Percentiles rank a stretch among this genome's conserved stretches.
Conservation (phyloP, 2,113 vertebrate genomes). For the Calidris pygmaea region DNA sequence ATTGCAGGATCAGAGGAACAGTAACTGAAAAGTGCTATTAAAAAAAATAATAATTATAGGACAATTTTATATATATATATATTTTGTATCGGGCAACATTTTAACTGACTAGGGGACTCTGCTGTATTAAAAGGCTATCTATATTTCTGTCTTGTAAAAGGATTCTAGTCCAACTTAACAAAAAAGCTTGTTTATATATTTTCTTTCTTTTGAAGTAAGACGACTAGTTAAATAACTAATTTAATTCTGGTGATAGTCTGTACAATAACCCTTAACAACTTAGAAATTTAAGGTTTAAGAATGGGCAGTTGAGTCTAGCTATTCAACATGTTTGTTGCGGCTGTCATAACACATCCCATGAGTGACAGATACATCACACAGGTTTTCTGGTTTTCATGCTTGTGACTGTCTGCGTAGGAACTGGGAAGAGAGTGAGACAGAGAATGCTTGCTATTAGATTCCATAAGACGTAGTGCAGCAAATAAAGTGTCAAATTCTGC, state of each 20-base stretch:
- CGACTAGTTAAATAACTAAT: not conserved
- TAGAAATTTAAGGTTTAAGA: not conserved
- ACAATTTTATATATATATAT: conserved; percentile 38
- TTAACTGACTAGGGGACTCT: conserved; percentile 60
- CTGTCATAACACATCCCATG: not conserved
- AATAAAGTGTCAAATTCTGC: not conserved
- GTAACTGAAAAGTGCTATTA: conserved; percentile 14
- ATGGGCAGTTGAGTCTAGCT: not conserved
- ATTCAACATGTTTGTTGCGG: accelerated
- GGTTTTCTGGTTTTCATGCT: not conserved
- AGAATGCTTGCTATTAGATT: not conserved
- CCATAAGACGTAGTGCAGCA: not conserved
- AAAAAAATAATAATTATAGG: conserved; percentile 52
- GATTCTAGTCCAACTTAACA: not conserved
- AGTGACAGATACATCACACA: not conserved
- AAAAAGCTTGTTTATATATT: not conserved
- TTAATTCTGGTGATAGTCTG: not conserved
- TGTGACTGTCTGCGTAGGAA: not conserved
- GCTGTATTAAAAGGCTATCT: conserved; percentile 13
- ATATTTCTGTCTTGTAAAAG: not conserved
- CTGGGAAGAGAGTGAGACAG: not conserved
- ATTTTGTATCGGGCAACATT: conserved; percentile 44
- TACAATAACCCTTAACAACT: not conserved
- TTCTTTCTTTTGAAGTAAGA: not conserved
- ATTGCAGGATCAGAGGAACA: conserved; percentile 50